phyloP scores from a whole-genome alignment of 2,888 invertebrate species.

The Acanthosepion lycidas region DNA sequence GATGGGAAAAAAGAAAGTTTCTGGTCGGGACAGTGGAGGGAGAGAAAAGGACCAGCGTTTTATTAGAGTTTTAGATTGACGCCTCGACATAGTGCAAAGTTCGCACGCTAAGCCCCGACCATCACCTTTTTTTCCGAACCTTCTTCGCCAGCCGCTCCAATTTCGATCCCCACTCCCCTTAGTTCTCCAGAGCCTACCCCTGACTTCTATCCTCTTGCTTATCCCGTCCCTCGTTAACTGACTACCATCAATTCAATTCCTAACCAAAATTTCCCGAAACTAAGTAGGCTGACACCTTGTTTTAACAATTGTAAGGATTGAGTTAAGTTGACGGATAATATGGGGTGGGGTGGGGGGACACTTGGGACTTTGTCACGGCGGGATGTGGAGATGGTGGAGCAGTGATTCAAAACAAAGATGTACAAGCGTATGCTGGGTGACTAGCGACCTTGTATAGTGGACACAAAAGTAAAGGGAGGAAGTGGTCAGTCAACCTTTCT shows the following conservation, averaged over 20 bases:
- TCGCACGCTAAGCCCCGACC: background rate
- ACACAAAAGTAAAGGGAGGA: background rate
- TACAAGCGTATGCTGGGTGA: background rate
- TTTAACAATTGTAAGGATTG: background rate
- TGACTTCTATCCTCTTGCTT: background rate
- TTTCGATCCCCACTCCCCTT: background rate
- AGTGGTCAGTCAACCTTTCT: background rate
- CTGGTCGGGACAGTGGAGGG: background rate
- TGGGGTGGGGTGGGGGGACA: too few species aligned
- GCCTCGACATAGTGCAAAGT: background rate
- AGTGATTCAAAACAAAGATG: background rate
- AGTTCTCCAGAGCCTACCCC: background rate
- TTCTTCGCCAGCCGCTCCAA: background rate
- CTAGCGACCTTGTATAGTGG: background rate
- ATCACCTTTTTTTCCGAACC: background rate
- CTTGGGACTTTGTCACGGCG: background rate
- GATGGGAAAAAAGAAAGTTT: background rate
- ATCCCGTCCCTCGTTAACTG: background rate
- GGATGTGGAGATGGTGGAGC: background rate
- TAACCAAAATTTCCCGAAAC: background rate
- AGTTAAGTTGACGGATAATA: background rate
- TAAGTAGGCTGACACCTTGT: conserved; percentile 8
- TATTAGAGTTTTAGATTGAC: background rate
- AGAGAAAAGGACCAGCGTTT: background rate
- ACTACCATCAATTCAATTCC: background rate